These are phyloP conservation scores for Cylindroiulus punctatus DNA, from an alignment of 2,888 invertebrate genomes.

Conservation along the genomic window DNA sequence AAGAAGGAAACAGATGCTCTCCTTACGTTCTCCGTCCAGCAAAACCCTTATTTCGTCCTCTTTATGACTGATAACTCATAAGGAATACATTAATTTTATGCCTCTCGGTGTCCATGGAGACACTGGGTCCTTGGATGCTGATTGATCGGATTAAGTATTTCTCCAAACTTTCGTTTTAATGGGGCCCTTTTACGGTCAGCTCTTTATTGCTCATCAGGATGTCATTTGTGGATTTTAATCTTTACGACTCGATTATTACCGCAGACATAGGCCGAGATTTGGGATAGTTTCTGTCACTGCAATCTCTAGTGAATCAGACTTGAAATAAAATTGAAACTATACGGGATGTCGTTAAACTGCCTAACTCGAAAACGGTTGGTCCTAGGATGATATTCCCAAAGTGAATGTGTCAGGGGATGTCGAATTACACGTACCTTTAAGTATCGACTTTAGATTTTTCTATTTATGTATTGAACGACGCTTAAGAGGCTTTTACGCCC, in stretches of 20 bases:
- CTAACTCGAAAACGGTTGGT: background rate
- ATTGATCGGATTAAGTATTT: conserved; percentile 41
- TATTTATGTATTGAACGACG: too few relatives aligned
- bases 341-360: too few relatives aligned
- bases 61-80: conserved; percentile 45
- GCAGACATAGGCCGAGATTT: background rate
- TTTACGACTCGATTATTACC: conserved; percentile 30
- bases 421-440: background rate
- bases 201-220: conserved; percentile 43
- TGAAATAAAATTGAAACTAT: too few relatives aligned
- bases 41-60: conserved; percentile 10
- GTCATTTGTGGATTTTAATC: conserved; percentile 41
- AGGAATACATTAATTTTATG: conserved; percentile 43
- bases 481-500: too few relatives aligned
- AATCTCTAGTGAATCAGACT: too few relatives aligned
- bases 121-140: background rate
- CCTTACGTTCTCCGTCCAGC: background rate
- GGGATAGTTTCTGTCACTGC: background rate
- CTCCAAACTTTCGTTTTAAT: background rate
- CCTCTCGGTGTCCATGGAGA: conserved; percentile 17
- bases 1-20: conserved; percentile 44
- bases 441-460: too few relatives aligned
- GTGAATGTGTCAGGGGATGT: background rate
- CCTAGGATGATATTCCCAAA: background rate
- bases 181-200: background rate